Evolutionary conservation across 2,888 invertebrate genomes (phyloP), one percentile per base, ranked within the genome.

Genomic region (Drosophila cognata): DNA sequence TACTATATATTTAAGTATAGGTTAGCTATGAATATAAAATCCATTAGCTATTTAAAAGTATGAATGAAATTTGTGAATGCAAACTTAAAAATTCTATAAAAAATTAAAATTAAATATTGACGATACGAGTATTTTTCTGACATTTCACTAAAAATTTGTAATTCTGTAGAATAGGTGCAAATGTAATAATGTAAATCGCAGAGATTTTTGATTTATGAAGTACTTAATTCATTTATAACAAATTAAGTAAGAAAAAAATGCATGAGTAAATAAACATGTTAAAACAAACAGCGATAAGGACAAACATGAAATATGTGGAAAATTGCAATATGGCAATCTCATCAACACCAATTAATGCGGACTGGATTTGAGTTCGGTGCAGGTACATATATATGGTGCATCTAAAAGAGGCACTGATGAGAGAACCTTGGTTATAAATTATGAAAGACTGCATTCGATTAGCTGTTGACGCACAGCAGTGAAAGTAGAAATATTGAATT

Each of bases 281-380:
- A 36, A 51, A 60, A 0, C 36, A 36, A 35, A 25, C 28, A 43
- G n/a, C 0, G 4, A 8, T 13, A 41, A 55, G 41, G 33, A 67
- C 53, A 31, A 63, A 28, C 33, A 36, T 16, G 13, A 41, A 36
- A 29, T 21, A 56, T 46, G 13, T n/a, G 46, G 16, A 51, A 66
- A 52, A 46, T 51, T 38, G 21, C 31, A 58, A 77, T 31, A 61
- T 70, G 67, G 18, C 56, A 81, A 78, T 71, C 58, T 61, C 63
- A 69, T 84, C 71, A 77, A 28, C 29, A 38, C 28, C 66, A 84
- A 67, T 81, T 75, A 84, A 51, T 33, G 18, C n/a, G 29, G 16
- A 18, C n/a, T 29, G 16, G 10, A 16, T 31, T 4, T 21, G 28
- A 29, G 57, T 43, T 57, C 21, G 16, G 57, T 21, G 41, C 1